phyloP scores from a whole-genome alignment of 2,888 invertebrate species.

The Xanthia icteritia region DNA sequence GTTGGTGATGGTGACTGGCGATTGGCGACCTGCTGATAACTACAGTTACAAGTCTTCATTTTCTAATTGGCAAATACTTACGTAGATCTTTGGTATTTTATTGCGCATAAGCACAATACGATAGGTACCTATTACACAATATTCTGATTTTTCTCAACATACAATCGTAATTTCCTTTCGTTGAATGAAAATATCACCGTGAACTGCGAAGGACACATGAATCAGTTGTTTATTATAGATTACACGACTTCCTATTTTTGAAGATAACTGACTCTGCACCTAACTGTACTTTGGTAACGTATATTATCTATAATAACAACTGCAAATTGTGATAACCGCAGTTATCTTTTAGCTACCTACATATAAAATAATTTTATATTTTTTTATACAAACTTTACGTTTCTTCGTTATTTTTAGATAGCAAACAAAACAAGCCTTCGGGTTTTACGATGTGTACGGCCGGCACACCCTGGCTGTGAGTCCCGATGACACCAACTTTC shows the following conservation, averaged over 20 bases:
- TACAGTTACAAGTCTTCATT: background rate
- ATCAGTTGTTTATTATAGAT: conserved; percentile 33
- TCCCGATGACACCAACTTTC: conserved; percentile 21
- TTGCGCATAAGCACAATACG: background rate
- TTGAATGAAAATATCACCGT: conserved; percentile 25
- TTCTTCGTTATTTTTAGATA: conserved; percentile 5
- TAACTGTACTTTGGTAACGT: conserved; percentile 4
- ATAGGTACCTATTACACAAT: conserved; percentile 21
- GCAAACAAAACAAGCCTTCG: conserved; percentile 19
- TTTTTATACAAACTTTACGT: background rate
- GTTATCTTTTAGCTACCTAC: conserved; percentile 15
- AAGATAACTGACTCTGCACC: conserved; percentile 28
- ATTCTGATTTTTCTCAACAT: conserved; percentile 17
- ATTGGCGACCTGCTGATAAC: no score
- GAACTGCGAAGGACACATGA: conserved; percentile 26
- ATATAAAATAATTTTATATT: background rate
- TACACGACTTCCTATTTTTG: conserved; percentile 34
- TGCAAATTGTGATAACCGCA: conserved; percentile 40
- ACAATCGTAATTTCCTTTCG: conserved; percentile 15
- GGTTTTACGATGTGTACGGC: conserved; percentile 3
- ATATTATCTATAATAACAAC: conserved; percentile 30
- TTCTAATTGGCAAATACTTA: conserved; percentile 3
- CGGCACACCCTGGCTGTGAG: conserved; percentile 21
- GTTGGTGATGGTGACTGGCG: no score
- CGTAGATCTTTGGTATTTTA: background rate